Base-by-base conservation (phyloP, 2,797 vertebrate species). In the Picus viridis region DNA sequence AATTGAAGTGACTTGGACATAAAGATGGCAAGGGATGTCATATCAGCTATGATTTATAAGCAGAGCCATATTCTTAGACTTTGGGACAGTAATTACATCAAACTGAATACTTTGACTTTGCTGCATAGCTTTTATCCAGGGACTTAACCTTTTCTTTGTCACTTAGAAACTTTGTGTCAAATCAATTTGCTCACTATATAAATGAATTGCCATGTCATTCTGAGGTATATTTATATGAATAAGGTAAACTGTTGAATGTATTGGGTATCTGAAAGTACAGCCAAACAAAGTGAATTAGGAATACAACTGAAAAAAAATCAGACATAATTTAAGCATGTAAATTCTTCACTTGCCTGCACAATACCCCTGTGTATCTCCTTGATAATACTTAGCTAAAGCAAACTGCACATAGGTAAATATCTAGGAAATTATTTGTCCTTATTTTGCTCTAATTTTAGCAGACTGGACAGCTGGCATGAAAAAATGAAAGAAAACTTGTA, bases 201-300 rank as follows among this genome's bases (percentile, higher is more conserved):
- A 78, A 75, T 79, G 78, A 82, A 49, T 71, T 78, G 5, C 16
- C 70, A 16, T 49, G 18, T 32, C 30, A 43, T 82, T 84, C 68
- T 73, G 61, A 65, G 12, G 9, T 56, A 22, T 22, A 74, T 65
- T 93, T 89, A 65, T 62, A 65, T 20, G 29, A 68, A 86, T 82
- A 49, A 92, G 83, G 79, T 71, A 80, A 92, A 88, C 10, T 72
- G 14, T 5, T 75, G 8, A 64, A 93, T 88, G 72, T 90, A 63
- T 19, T 61, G 64, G 13, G 70, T 88, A 49, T 62, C 49, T 63
- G 41, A 83, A 95, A 84, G 30, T 54, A 65, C 16, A 54, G 53
- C 10, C 56, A 75, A 15, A 16, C 43, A 29, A 82, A 84, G 15
- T 67, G 23, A 89, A 81, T 78, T 77, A 83, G 29, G 78, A 75